phyloP scores from a whole-genome alignment of 1,140 invertebrate genomes.

The Drosophila ficusphila region DNA sequence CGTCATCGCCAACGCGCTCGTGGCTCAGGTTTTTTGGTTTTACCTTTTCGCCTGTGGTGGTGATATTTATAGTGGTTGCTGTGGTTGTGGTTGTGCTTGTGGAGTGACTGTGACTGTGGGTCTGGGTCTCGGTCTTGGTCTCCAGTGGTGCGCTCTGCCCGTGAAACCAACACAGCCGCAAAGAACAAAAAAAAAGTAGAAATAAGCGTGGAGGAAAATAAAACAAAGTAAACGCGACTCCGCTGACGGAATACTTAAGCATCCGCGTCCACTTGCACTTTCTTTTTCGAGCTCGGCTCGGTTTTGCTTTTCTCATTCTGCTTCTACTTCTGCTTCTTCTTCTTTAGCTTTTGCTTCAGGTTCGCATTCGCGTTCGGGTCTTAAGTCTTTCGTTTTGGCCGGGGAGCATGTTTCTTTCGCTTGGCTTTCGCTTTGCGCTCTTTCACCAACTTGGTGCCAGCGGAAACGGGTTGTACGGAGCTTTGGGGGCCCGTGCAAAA shows the following conservation, averaged over 20 bases:
- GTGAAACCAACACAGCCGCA: conserved; percentile 46
- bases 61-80: conserved; percentile 4
- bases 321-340: conserved; percentile 61
- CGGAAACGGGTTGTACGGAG: conserved; percentile 22
- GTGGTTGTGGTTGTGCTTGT: not conserved
- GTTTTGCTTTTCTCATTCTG: conserved; percentile 68
- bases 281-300: conserved; percentile 74
- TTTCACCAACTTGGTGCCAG: conserved; percentile 30
- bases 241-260: conserved; percentile 81
- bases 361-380: conserved; percentile 65
- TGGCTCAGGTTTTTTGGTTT: conserved; percentile 69
- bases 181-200: conserved; percentile 49
- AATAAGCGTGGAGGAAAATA: no score
- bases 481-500: conserved; percentile 4
- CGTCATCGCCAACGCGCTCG: conserved; percentile 64
- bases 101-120: conserved; percentile 29
- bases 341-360: conserved; percentile 2
- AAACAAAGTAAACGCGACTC: conserved; percentile 23
- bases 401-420: conserved; percentile 59
- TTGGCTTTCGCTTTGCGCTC: conserved; percentile 66
- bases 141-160: conserved; percentile 25
- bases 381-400: conserved; percentile 76
- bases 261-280: conserved; percentile 84
- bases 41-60: conserved; percentile 21
- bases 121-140: conserved; percentile 35